Percentiles rank a stretch among this genome's conserved stretches.
Evolutionary conservation across 2,888 invertebrate species (phyloP).

Genomic region (Schrankia costaestrigalis): DNA sequence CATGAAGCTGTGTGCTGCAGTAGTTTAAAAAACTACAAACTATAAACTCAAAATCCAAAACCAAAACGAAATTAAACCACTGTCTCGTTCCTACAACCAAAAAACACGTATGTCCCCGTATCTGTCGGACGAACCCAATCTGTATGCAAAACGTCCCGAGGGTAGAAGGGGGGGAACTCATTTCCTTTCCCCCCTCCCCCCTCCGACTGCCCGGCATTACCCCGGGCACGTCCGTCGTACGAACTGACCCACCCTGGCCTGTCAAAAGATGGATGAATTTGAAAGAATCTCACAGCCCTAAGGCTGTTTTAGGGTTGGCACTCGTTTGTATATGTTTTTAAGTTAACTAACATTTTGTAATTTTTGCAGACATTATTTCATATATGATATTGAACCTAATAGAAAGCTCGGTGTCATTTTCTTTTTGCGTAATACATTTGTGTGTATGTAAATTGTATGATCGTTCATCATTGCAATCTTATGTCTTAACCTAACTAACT

Average conservation of each 20-base stretch:
- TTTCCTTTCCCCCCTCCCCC: slow-evolving; percentile 27
- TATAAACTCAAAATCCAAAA: slow-evolving; percentile 11
- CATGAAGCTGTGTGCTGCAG: no score
- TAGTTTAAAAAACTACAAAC: slow-evolving; percentile 1
- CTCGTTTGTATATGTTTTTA: neutral
- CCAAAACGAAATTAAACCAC: slow-evolving; percentile 16
- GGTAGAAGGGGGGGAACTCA: slow-evolving; percentile 35
- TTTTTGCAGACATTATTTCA: neutral
- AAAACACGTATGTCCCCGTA: slow-evolving; percentile 34
- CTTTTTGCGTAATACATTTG: no score
- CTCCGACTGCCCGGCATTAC: slow-evolving; percentile 6
- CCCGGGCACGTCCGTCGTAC: slow-evolving; percentile 27
- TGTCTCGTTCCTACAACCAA: slow-evolving; percentile 3
- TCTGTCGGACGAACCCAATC: slow-evolving; percentile 34
- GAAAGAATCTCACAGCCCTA: slow-evolving; percentile 32
- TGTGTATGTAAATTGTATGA: no score
- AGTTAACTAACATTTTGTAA: neutral
- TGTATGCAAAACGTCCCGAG: slow-evolving; percentile 47
- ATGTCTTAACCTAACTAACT: no score
- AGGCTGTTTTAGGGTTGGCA: slow-evolving; percentile 21
- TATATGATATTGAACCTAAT: no score
- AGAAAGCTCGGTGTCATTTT: no score
- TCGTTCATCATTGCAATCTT: no score
- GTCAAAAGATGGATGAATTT: slow-evolving; percentile 43
- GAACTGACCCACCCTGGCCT: slow-evolving; percentile 32